Conservation (phyloP, 2,797 vertebrate genomes). For the Pipistrellus pipistrellus region DNA sequence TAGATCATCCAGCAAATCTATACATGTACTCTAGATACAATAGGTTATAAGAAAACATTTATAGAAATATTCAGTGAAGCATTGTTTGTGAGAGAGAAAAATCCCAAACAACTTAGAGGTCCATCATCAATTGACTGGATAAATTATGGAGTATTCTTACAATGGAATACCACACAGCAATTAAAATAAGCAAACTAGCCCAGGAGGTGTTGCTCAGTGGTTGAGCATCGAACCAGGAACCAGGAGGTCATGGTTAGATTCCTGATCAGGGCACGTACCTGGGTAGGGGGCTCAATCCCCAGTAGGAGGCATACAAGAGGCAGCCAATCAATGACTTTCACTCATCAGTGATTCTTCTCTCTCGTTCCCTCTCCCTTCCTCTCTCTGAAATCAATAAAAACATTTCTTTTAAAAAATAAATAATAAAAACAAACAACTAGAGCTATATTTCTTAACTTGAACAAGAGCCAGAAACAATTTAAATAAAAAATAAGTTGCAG, state of each 20-base stretch:
- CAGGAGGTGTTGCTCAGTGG: too few species aligned
- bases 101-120: background rate
- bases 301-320: too few species aligned
- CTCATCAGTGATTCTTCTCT: too few species aligned
- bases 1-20: background rate
- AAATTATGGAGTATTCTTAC: background rate
- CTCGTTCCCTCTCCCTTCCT: too few species aligned
- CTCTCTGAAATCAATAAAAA: too few species aligned
- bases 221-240: too few species aligned
- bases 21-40: background rate
- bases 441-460: constrained; percentile 40
- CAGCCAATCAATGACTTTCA: too few species aligned
- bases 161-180: background rate
- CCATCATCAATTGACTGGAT: constrained; percentile 9
- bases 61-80: constrained; percentile 43
- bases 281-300: too few species aligned
- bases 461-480: constrained; percentile 58
- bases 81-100: constrained; percentile 43
- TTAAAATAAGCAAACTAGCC: constrained; percentile 57
- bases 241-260: too few species aligned
- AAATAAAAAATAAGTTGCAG: constrained; percentile 44
- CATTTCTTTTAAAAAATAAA: too few species aligned
- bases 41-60: constrained; percentile 14
- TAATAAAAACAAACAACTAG: background rate
- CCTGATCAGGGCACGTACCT: too few species aligned